Evolutionary conservation across 2,797 vertebrate species (phyloP), one percentile per base, ranked within the genome.

Genomic region (Gila robusta): DNA sequence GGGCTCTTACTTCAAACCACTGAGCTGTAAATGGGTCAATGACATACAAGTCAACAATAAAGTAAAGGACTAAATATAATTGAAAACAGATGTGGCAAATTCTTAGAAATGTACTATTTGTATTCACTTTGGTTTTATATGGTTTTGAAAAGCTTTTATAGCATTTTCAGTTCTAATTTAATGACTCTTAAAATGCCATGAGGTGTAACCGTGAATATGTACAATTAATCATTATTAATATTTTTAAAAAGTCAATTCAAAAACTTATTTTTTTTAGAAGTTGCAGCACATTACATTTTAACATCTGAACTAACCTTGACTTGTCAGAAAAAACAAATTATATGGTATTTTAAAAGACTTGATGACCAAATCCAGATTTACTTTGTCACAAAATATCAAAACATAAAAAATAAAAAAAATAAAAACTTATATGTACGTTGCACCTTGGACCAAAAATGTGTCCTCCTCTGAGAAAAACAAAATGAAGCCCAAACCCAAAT

Each of bases 1-100:
- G 66, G 79, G 52, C 28, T 86, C 59, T 39, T 90, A 86, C 87
- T 88, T 76, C 37, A 79, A 74, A 77, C 70, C 44, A 54, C 71
- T 10, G 35, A 11, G 37, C 79, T 89, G 90, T 84, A 91, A 92
- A 28, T 49, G 19, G 62, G 26, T 64, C 62, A 80, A 47, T 80
- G 62, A 21, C 1, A 11, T 47, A 66, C 4, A 80, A 47, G 19
- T 47, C 41, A 41, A 44, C 56, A 80, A 80, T 23, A 67, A 7
- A 23, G 79, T 21, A 80, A 80, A 80, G 17, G 11, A 66, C 11
- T n/a, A 66, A 52, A 54, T 52, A 49, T 21, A 54, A 17, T 23
- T 76, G 32, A 41, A 59, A 78, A 79, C 37, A 26, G 37, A 59
- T 2, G 7, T 39, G 52, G 35, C 12, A 78, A 74, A 8, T 49